phyloP scores from a whole-genome alignment of 2,797 vertebrate genomes.

The Megaceryle alcyon region DNA sequence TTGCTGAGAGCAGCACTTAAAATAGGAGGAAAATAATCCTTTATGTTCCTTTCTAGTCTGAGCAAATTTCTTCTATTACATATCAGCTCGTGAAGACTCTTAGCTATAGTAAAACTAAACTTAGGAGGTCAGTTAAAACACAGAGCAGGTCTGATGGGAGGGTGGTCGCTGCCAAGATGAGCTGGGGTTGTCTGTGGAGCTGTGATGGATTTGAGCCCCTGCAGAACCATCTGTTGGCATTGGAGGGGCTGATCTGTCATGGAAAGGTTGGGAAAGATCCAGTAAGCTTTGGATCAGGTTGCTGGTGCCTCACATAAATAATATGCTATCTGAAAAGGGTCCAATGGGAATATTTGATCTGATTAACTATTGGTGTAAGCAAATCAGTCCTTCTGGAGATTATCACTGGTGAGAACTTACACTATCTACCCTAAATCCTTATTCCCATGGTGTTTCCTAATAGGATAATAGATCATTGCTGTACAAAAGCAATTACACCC shows the following conservation, averaged over 20 bases:
- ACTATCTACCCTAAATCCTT: background rate
- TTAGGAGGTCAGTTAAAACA: background rate
- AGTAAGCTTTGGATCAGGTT: background rate
- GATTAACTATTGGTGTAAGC: background rate
- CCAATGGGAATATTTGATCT: background rate
- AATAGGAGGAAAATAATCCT: background rate
- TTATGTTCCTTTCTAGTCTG: background rate
- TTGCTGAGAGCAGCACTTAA: background rate
- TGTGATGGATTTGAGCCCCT: background rate
- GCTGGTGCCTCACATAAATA: background rate
- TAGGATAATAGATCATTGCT: background rate
- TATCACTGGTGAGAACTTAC: background rate
- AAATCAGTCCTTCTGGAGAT: background rate
- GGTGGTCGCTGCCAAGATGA: background rate
- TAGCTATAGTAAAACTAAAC: background rate
- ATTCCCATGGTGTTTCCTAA: background rate
- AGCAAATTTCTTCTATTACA: background rate
- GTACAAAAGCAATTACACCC: background rate
- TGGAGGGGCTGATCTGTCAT: background rate
- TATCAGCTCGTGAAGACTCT: background rate
- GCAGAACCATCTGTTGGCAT: background rate
- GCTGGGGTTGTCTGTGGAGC: fast-evolving
- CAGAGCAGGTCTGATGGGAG: background rate
- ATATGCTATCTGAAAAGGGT: background rate
- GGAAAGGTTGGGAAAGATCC: background rate